A percentile compares a stretch with the other conserved stretches of the same genome.
Conservation (phyloP, 2,113 vertebrate species). For the Anoura caudifer region DNA sequence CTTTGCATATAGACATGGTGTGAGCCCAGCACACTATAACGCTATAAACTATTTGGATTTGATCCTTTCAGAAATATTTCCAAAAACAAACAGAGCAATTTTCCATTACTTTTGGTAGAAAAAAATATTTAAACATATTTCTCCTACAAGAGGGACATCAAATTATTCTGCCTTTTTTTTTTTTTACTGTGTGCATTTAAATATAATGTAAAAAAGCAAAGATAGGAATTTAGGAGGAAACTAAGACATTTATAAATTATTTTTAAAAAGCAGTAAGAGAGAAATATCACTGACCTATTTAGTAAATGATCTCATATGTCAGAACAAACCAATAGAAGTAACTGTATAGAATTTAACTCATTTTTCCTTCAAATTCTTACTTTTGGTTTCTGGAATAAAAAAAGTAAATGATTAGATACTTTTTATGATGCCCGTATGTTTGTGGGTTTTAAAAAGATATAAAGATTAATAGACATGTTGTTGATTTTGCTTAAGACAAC, state of each 20-base stretch:
- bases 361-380: background rate
- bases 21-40: background rate
- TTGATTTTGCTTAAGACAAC: conserved; percentile 9
- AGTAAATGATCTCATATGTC: background rate
- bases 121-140: conserved; percentile 2
- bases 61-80: conserved; percentile 2
- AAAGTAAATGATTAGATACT: background rate
- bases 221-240: conserved; percentile 11
- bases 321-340: background rate
- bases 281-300: background rate
- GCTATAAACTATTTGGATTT: background rate
- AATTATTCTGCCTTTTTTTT: background rate
- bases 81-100: conserved; percentile 5
- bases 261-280: conserved; percentile 1
- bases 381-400: background rate
- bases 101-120: background rate
- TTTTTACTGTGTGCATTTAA: background rate
- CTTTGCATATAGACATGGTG: background rate
- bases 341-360: background rate
- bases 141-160: background rate
- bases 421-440: background rate
- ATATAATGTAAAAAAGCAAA: background rate
- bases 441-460: background rate
- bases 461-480: background rate
- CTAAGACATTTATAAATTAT: background rate